Evolutionary conservation across 2,888 invertebrate genomes (phyloP), one percentile per base, ranked within the genome.

Genomic region (Danaus chrysippus): DNA sequence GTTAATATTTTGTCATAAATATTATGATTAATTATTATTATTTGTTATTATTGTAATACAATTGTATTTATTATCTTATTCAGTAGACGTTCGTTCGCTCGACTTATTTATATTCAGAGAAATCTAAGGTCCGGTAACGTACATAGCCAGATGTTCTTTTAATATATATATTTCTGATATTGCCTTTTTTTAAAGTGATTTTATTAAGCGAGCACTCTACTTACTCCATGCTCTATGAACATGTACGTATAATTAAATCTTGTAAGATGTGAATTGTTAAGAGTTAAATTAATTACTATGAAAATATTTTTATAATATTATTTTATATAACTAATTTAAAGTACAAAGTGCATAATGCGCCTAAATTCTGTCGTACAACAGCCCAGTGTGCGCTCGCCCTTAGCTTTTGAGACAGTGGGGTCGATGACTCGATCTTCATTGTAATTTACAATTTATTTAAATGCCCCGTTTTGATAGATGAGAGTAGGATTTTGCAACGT

Each of bases 391-490:
- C 23, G 62, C 15, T 11, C 52, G 74, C 75, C 79, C 78, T 81
- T 78, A 76, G 76, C 75, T 76, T 72, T 74, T 75, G 76, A 77
- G 73, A 74, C 71, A 70, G 65, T 69, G 79, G 76, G 88, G 86
- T 86, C 85, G 81, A 77, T 80, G 86, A 84, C 87, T 82, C 76
- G 71, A 66, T 77, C 79, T 83, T 82, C 86, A 86, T 87, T 87
- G 85, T 84, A 86, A 86, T 82, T 86, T 84, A 86, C 83, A 86
- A 87, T 86, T 84, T 86, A 87, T 88, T 86, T 84, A 85, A 87
- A 87, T 86, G 80, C 73, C 77, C 76, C 77, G 78, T 81, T 84
- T 82, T 85, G 83, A 85, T 83, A 83, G 81, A 86, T 82, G 79
- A 77, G 71, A 69, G 73, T 69, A 74, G 77, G 78, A 79, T 79